Conservation (phyloP, 2,797 vertebrate species). For the Spinibarbus caldwelli region DNA sequence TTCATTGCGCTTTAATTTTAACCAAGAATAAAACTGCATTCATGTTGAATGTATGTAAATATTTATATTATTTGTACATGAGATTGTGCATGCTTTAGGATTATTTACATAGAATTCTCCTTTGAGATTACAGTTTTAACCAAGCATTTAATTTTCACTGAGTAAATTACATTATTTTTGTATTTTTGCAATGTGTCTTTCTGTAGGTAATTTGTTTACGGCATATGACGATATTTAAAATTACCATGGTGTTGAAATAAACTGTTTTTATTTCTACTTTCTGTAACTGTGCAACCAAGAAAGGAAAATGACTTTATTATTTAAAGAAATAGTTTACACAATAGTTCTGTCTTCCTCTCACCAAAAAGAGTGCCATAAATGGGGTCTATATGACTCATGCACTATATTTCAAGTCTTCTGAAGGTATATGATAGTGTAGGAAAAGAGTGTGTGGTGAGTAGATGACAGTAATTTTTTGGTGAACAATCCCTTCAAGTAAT, state of each 20-base stretch:
- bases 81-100: slow-evolving; percentile 65
- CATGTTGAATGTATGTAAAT: slow-evolving; percentile 82
- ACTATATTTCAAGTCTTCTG: background rate
- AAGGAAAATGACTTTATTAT: background rate
- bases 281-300: background rate
- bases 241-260: slow-evolving; percentile 61
- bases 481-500: background rate
- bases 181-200: slow-evolving; percentile 66
- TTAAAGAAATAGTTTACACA: background rate
- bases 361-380: background rate
- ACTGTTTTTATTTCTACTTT: slow-evolving; percentile 40
- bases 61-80: slow-evolving; percentile 77
- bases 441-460: background rate
- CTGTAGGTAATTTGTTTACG: slow-evolving; percentile 60
- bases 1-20: slow-evolving; percentile 47
- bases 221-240: slow-evolving; percentile 73
- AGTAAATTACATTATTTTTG: slow-evolving; percentile 73
- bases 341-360: background rate
- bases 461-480: background rate
- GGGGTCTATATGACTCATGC: background rate
- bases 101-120: slow-evolving; percentile 38
- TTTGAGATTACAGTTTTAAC: slow-evolving; percentile 59
- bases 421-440: background rate
- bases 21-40: slow-evolving; percentile 66
- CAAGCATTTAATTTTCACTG: slow-evolving; percentile 56